Base-by-base conservation (phyloP, 2,797 vertebrate species). In the Sardinella longiceps region DNA sequence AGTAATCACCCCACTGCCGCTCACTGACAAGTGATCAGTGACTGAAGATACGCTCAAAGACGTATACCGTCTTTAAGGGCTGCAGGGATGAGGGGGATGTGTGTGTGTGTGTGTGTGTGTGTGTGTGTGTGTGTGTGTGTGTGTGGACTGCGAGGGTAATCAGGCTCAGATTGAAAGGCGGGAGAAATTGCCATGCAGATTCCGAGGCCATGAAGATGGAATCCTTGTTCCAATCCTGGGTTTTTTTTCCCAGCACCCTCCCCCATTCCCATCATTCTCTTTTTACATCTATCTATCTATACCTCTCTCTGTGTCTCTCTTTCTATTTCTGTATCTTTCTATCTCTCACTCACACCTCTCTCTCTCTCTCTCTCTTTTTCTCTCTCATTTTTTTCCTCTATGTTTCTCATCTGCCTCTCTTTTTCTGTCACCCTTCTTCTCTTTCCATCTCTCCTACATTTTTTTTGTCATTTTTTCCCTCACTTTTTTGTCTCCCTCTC, bases 101-200 rank as follows among this genome's bases (percentile, higher is more conserved):
- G 50, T 66, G 60, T 66, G 60, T 66, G 60, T 66, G 60, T 66
- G 60, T 30, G 60, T 28, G 60, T 63, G 37, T 85, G 85, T 84
- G 84, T 39, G 86, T 84, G 87, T 63, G 89, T 84, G 85, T 3
- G 70, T 4, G 63, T 70, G 63, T 74, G 66, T 39, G 66, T 74
- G 66, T 74, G 53, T 56, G 53, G 5, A 5, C 53, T 90, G 90
- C 70, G 90, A 90, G 89, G 84, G 92, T 93, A 94, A 95, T 94
- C 91, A 94, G 88, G 92, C 90, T 88, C 92, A 92, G 91, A 94
- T 93, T 92, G 91, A 92, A 89, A 87, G 91, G 91, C 88, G 89
- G 86, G 86, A 91, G 91, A 94, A 94, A 94, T 95, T 94, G 92
- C 92, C 92, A 94, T 95, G 94, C 93, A 95, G 93, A 94, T 95